Evolutionary conservation across 2,113 vertebrate species (phyloP), one percentile per base, ranked within the genome.

Genomic region (Callithrix jacchus): DNA sequence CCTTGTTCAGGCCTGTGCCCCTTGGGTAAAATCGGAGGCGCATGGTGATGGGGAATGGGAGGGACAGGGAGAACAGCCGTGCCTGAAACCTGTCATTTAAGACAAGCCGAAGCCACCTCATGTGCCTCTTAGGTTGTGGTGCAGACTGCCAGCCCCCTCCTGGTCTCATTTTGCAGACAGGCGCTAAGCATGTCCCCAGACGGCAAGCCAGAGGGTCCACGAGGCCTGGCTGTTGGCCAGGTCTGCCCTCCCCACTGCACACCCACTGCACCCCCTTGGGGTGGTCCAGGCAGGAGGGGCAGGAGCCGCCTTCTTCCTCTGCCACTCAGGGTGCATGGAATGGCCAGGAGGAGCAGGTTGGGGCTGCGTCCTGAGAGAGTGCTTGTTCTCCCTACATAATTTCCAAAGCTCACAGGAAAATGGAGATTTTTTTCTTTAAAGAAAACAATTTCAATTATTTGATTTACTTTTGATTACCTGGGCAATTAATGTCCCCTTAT

Each of bases 211-310:
- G 12, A 3, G 1, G 37, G 86, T 35, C 17, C 18, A 12, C 0
- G 2, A 35, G 4, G 8, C 32, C 35, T 8, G 35, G 27, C 23
- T 30, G 5, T 1, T 14, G 3, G 14, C 58, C 58, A 6, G 3
- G 4, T 11, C 0, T 73, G 20, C 52, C 40, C 25, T 23, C 6
- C 13, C 4, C 30, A 1, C 30, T 4, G 4, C 13, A 2, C 0
- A 14, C 37, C 7, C 14, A 27, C 66, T 0, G 12, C 61, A 64
- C 27, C 61, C 12, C 30, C 32, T 5, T 0, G 0, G 56, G 54
- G 35, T 20, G 16, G 35, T 4, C 5, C 45, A 68, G 47, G 21
- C n/a, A 6, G 21, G 58, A 70, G 6, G 4, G 9, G 1, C 40
- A 8, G 54, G 37, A 12, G 3, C 8, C 42, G 7, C 35, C 1